Conservation (phyloP, 2,113 vertebrate genomes). For the Procavia capensis region DNA sequence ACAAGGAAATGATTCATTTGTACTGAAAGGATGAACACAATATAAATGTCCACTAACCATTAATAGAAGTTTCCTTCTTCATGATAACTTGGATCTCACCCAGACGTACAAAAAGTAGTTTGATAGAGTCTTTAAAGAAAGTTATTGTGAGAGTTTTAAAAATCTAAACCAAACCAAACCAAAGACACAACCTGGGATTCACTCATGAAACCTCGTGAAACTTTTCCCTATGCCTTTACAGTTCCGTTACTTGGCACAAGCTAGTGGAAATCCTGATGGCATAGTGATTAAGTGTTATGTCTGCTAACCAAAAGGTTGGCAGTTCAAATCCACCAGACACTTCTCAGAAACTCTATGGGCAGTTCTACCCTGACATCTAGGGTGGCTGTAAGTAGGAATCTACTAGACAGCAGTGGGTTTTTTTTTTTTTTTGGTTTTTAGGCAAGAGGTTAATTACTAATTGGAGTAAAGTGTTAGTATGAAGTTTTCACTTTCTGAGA, state of each 20-base stretch:
- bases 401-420: too few species aligned
- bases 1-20: neutral
- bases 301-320: too few species aligned
- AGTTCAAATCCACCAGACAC: too few species aligned
- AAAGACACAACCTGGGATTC: neutral
- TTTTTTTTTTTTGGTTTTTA: too few species aligned
- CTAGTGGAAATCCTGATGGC: too few species aligned
- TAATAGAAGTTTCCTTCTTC: neutral
- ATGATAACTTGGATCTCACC: neutral
- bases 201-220: neutral
- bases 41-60: neutral
- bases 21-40: neutral
- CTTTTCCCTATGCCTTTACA: neutral
- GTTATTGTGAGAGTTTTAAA: neutral
- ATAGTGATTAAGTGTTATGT: too few species aligned
- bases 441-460: constrained; percentile 42
- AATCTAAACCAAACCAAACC: neutral
- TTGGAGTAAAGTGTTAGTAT: neutral
- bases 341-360: too few species aligned
- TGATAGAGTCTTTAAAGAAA: neutral
- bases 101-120: neutral
- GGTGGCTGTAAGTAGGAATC: too few species aligned
- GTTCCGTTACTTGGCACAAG: constrained; percentile 3
- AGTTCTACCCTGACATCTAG: too few species aligned
- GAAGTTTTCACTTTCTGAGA: neutral